phyloP scores from a whole-genome alignment of 2,113 vertebrate genomes.

The Thamnaconus septentrionalis region DNA sequence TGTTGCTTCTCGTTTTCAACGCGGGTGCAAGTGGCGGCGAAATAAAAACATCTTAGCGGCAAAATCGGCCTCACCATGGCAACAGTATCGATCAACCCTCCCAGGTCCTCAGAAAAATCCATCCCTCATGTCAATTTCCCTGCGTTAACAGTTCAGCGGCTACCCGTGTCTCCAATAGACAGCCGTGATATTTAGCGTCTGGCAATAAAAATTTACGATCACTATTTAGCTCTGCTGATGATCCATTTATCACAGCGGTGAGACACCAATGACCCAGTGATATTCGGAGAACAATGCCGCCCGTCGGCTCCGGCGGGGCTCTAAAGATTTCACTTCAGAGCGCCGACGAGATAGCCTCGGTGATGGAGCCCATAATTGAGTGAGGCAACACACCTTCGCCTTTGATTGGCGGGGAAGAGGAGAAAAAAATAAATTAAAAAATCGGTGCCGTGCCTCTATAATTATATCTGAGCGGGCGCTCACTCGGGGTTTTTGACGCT shows the following conservation, averaged over 20 bases:
- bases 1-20: conserved; percentile 65
- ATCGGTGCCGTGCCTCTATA: no score
- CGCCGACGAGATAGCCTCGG: conserved; percentile 12
- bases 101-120: conserved; percentile 67
- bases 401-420: background rate
- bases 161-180: conserved; percentile 56
- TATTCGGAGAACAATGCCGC: conserved; percentile 30
- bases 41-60: conserved; percentile 75
- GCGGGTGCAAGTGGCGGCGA: conserved; percentile 58
- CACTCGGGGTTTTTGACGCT: background rate
- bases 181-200: conserved; percentile 58
- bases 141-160: conserved; percentile 67
- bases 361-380: background rate
- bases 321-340: conserved; percentile 18
- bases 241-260: conserved; percentile 64
- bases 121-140: conserved; percentile 67
- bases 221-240: conserved; percentile 60
- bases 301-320: conserved; percentile 13
- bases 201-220: conserved; percentile 64
- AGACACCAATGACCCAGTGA: conserved; percentile 48
- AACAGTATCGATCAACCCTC: conserved; percentile 73
- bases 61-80: conserved; percentile 71
- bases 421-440: no score
- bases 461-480: conserved; percentile 15
- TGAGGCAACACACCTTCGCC: conserved; percentile 5